These are phyloP conservation scores for Pavo muticus DNA, from an alignment of 2,113 vertebrate genomes.

Conservation along the genomic window DNA sequence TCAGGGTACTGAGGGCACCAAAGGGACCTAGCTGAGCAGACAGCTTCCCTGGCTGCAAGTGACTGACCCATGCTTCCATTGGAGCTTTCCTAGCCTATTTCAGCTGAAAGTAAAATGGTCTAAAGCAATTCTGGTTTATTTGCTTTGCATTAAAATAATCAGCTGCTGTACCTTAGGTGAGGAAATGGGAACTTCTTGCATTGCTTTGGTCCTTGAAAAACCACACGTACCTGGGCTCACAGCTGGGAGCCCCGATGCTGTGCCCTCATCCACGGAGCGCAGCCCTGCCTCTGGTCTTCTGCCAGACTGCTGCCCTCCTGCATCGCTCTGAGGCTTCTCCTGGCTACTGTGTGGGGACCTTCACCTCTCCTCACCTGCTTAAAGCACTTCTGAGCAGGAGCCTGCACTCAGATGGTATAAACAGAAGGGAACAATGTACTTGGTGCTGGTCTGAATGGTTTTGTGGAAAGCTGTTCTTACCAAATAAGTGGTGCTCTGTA, in stretches of 20 bases:
- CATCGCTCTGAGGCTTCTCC: neutral
- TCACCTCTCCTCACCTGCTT: constrained; percentile 31
- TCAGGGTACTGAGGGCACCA: neutral
- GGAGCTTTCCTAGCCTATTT: neutral
- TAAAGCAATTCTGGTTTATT: neutral
- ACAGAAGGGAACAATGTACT: constrained; percentile 30
- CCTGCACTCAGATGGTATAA: constrained; percentile 7
- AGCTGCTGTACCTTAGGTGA: neutral
- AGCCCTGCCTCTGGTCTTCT: neutral
- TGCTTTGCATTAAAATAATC: neutral
- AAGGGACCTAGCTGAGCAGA: neutral
- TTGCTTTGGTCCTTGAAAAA: neutral
- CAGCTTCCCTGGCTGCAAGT: neutral
- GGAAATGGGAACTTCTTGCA: neutral
- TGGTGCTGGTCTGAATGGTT: constrained; percentile 31
- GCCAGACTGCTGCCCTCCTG: no score
- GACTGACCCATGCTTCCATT: neutral
- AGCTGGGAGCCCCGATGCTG: fast-evolving
- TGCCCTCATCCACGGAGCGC: fast-evolving
- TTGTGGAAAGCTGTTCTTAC: constrained; percentile 46
- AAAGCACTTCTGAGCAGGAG: constrained; percentile 9
- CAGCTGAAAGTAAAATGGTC: neutral
- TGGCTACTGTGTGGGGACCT: neutral
- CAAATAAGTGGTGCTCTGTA: neutral
- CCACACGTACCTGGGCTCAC: neutral